phyloP scores from a whole-genome alignment of 2,797 vertebrate species.

The Distichodus sexfasciatus region DNA sequence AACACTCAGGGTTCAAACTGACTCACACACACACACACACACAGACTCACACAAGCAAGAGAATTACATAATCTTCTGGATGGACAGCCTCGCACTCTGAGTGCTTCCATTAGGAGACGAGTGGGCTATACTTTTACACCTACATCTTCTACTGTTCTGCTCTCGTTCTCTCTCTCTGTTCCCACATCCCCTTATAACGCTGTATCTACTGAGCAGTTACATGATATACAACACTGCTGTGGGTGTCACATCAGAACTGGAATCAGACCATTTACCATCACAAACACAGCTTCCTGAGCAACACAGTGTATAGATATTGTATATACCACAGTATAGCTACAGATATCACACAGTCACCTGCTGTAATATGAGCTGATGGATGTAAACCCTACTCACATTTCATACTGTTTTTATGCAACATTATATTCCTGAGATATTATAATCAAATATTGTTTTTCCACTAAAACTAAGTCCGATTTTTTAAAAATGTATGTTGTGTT shows the following conservation, averaged over 20 bases:
- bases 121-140: neutral
- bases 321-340: no score
- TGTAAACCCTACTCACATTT: no score
- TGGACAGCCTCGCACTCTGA: neutral
- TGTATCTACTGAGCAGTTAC: neutral
- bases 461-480: neutral
- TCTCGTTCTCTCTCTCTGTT: neutral
- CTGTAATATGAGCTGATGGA: no score
- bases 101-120: neutral
- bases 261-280: no score
- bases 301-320: no score
- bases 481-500: neutral
- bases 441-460: no score
- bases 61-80: neutral
- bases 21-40: slow-evolving; percentile 19
- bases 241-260: no score
- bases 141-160: neutral
- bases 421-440: no score
- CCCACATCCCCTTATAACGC: neutral
- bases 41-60: neutral
- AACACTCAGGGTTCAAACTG: slow-evolving; percentile 13
- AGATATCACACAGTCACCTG: no score
- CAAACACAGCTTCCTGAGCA: no score
- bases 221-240: no score
- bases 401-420: no score